Base-by-base conservation (phyloP, 2,113 vertebrate genomes). In the Panthera tigris region DNA sequence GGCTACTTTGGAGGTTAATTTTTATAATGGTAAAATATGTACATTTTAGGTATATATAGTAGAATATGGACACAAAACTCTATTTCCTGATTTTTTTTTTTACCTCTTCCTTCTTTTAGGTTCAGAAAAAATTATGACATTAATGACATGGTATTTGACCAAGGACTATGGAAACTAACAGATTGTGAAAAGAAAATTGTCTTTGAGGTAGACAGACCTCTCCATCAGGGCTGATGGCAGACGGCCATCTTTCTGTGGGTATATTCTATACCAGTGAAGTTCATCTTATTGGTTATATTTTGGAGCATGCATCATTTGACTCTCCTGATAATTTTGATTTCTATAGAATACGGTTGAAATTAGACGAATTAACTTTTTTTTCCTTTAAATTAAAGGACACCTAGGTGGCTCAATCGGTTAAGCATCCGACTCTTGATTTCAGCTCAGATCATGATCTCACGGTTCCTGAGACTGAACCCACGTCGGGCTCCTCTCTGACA, bases 151-250 rank as follows among this genome's bases (percentile, higher is more conserved):
- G 27, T 57, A 6, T 63, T 48, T 41, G 65, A 55, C 5, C 52
- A 25, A 36, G 12, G 13, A 55, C 7, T 69, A 16, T 23, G 23
- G 36, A 69, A 39, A 55, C 16, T 25, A 80, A 41, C 11, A 55
- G 63, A 25, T 3, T 33, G n/a, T 69, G n/a, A 82, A 55, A 57
- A 41, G 7, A 19, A 55, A n/a, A 61, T 83, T 41, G 13, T 57
- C 3, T 71, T 57, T 45, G 66, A 92, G 21, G 79, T 25, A 45
- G 48, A 4, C 39, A n/a, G 50, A 45, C 5, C 18, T 45, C 19
- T 25, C 13, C 0, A 0, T 39, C 29, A 83, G 66, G 18, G 79
- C n/a, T 33, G 23, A 27, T 29, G 78, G 9, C 29, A 36, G 36
- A 25, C 0, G 7, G 31, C 13, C n/a, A 18, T n/a, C 66, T 73